phyloP scores from a whole-genome alignment of 64 coral and sea anemone genomes.

The Montipora cactus region DNA sequence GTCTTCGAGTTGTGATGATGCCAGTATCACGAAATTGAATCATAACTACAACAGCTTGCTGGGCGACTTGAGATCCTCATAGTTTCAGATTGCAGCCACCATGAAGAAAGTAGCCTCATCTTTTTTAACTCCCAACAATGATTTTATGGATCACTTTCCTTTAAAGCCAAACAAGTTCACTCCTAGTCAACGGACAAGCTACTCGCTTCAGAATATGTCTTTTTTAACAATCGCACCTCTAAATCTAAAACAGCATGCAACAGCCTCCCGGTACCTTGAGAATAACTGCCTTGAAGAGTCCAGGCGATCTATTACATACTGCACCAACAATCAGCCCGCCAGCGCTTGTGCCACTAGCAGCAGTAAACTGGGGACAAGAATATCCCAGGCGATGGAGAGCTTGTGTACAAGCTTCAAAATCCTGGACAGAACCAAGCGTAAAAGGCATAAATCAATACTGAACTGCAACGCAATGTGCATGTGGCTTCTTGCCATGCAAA shows the following conservation, averaged over 20 bases:
- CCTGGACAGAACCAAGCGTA: constrained; percentile 31
- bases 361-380: constrained; percentile 78
- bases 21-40: too few relatives aligned
- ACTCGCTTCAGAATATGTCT: too few relatives aligned
- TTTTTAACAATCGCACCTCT: constrained; percentile 89
- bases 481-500: too few relatives aligned
- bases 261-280: constrained; percentile 61
- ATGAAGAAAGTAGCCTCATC: too few relatives aligned
- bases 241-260: not conserved
- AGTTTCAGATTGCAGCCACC: too few relatives aligned
- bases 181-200: too few relatives aligned
- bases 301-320: constrained; percentile 88
- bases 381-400: constrained; percentile 80
- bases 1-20: too few relatives aligned
- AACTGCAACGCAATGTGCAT: not conserved
- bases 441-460: not conserved
- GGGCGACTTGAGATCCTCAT: too few relatives aligned
- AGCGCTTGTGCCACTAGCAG: constrained; percentile 82
- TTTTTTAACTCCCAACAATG: too few relatives aligned
- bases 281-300: constrained; percentile 83
- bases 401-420: constrained; percentile 93
- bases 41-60: too few relatives aligned
- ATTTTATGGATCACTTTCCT: too few relatives aligned
- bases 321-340: constrained; percentile 87
- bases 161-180: too few relatives aligned